phyloP scores from a whole-genome alignment of 1,140 invertebrate genomes.

The Leptinotarsa lineolata region DNA sequence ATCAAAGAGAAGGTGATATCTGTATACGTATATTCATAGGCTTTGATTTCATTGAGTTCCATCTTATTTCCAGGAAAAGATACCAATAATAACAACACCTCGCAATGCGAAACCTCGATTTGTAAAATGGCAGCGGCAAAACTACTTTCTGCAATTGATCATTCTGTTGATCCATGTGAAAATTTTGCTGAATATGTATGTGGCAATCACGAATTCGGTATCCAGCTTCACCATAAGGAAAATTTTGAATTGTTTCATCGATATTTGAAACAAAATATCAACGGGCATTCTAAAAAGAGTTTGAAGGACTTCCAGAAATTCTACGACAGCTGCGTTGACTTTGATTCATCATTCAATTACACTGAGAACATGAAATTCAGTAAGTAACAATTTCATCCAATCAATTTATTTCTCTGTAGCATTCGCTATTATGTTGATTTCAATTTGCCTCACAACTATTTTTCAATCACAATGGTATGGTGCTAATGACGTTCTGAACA shows the following conservation, averaged over 20 bases:
- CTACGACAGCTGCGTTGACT: background rate
- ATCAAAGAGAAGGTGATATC: no score
- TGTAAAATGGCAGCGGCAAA: background rate
- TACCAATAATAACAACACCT: no score
- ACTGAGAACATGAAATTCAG: background rate
- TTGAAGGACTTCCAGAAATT: background rate
- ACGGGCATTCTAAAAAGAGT: background rate
- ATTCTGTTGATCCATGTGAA: constrained; percentile 3
- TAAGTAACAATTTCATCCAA: background rate
- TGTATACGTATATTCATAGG: no score
- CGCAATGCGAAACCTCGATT: background rate
- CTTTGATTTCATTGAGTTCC: no score
- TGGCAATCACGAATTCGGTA: background rate
- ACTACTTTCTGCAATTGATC: background rate
- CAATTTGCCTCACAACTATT: no score
- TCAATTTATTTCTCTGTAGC: no score
- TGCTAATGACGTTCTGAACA: no score
- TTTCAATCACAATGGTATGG: no score
- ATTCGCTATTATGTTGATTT: no score
- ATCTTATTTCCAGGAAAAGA: no score
- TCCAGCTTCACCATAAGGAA: background rate
- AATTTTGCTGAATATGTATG: constrained; percentile 7
- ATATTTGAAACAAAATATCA: background rate
- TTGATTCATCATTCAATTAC: background rate
- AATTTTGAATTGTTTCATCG: background rate